phyloP scores from a whole-genome alignment of 2,113 vertebrate genomes.

The Fregetta grallaria region DNA sequence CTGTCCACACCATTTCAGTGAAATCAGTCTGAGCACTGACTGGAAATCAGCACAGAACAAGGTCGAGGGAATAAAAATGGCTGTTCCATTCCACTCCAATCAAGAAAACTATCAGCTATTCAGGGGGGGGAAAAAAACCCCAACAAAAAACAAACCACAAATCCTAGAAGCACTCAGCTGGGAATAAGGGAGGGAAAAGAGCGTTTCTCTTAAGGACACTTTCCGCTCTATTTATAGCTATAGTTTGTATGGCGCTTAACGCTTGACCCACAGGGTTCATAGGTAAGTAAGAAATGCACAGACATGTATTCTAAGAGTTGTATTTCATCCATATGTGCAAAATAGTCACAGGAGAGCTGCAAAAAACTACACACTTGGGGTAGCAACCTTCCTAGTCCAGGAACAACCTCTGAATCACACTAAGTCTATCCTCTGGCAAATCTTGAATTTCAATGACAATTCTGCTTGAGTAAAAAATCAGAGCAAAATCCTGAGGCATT shows the following conservation, averaged over 20 bases:
- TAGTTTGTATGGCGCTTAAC: background rate
- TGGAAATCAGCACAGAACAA: background rate
- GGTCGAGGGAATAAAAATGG: background rate
- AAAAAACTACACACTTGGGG: background rate
- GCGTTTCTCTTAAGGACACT: background rate
- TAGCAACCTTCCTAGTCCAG: background rate
- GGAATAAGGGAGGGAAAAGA: background rate
- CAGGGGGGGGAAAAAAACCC: too few relatives aligned
- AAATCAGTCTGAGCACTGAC: rapidly evolving
- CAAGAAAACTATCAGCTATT: background rate
- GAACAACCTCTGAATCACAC: background rate
- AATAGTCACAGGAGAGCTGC: background rate
- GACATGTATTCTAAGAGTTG: background rate
- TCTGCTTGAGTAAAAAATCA: background rate
- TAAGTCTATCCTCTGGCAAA: background rate
- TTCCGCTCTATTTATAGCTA: slow-evolving; percentile 2
- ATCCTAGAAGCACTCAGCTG: background rate
- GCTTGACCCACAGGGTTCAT: background rate
- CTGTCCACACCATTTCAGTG: background rate
- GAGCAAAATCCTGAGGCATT: background rate
- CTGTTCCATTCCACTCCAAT: background rate
- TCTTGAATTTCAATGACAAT: background rate
- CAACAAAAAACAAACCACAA: background rate
- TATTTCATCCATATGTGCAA: slow-evolving; percentile 41
- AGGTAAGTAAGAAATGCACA: slow-evolving; percentile 21